These are phyloP conservation scores for Chaunax sp. DNA, from an alignment of 2,797 vertebrate species.

Conservation along the genomic window DNA sequence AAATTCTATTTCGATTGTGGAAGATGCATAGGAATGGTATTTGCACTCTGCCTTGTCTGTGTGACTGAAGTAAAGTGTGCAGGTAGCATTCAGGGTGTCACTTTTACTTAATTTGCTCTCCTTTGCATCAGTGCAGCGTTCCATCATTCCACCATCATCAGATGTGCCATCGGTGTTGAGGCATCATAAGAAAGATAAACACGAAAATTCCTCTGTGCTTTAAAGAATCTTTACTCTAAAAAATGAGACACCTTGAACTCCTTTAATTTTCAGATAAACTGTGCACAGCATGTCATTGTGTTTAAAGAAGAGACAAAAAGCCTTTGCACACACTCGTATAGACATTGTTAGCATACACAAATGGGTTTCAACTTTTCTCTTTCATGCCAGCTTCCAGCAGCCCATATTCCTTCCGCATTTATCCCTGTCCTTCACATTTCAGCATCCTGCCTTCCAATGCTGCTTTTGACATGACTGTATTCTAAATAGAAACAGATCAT, in stretches of 20 bases:
- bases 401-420: slow-evolving; percentile 54
- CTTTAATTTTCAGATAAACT: slow-evolving; percentile 73
- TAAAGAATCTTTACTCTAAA: slow-evolving; percentile 58
- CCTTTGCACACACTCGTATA: slow-evolving; percentile 54
- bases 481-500: slow-evolving; percentile 68
- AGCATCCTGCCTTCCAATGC: slow-evolving; percentile 57
- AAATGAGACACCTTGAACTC: slow-evolving; percentile 75
- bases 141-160: slow-evolving; percentile 72
- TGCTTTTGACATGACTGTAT: slow-evolving; percentile 53
- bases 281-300: slow-evolving; percentile 55
- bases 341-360: slow-evolving; percentile 71
- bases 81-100: slow-evolving; percentile 71
- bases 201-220: slow-evolving; percentile 64
- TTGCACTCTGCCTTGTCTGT: slow-evolving; percentile 72
- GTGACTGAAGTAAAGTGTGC: slow-evolving; percentile 72
- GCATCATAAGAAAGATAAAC: slow-evolving; percentile 39
- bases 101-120: slow-evolving; percentile 77
- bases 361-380: slow-evolving; percentile 70
- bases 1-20: slow-evolving; percentile 72
- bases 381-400: slow-evolving; percentile 67
- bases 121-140: slow-evolving; percentile 62
- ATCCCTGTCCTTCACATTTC: slow-evolving; percentile 77
- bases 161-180: slow-evolving; percentile 64
- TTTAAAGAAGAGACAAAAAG: slow-evolving; percentile 72
- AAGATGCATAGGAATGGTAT: slow-evolving; percentile 65